These are phyloP conservation scores for Ranitomeya imitator DNA, from an alignment of 2,113 vertebrate species.

Conservation along the genomic window DNA sequence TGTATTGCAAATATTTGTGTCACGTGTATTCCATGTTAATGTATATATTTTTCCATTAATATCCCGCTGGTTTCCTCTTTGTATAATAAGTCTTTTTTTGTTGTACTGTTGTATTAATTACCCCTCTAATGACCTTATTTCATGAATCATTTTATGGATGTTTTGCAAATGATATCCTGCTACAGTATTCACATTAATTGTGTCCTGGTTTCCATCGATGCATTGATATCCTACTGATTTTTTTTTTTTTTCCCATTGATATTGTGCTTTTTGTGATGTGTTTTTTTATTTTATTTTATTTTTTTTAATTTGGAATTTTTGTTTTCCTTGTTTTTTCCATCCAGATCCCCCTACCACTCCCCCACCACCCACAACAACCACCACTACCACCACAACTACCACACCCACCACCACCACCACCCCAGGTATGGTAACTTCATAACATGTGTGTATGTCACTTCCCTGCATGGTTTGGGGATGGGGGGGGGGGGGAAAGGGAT, in stretches of 20 bases:
- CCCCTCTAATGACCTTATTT: conserved; percentile 13
- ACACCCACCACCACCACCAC: conserved; percentile 76
- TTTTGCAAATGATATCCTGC: conserved; percentile 26
- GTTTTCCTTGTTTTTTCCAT: conserved; percentile 83
- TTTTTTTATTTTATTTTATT: conserved; percentile 56
- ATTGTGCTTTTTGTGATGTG: conserved; percentile 55
- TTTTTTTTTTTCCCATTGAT: conserved; percentile 19
- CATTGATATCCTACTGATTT: conserved; percentile 43
- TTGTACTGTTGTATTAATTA: conserved; percentile 30
- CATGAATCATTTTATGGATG: conserved; percentile 28
- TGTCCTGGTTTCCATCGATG: conserved; percentile 11
- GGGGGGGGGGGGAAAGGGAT: not conserved
- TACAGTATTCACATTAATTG: not conserved
- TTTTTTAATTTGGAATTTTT: conserved; percentile 73
- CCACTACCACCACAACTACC: conserved; percentile 76
- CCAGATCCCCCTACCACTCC: conserved; percentile 86
- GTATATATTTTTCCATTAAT: conserved; percentile 13
- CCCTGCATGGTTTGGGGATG: conserved; percentile 18
- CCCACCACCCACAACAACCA: conserved; percentile 85
- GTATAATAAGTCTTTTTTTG: not conserved
- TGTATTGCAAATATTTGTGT: conserved; percentile 10
- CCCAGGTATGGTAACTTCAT: conserved; percentile 81
- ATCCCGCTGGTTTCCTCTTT: conserved; percentile 26
- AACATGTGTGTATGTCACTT: conserved; percentile 48
- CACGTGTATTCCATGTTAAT: not conserved